Evolutionary conservation across 2,888 invertebrate species (phyloP).

Genomic region (Synanthedon formicaeformis): DNA sequence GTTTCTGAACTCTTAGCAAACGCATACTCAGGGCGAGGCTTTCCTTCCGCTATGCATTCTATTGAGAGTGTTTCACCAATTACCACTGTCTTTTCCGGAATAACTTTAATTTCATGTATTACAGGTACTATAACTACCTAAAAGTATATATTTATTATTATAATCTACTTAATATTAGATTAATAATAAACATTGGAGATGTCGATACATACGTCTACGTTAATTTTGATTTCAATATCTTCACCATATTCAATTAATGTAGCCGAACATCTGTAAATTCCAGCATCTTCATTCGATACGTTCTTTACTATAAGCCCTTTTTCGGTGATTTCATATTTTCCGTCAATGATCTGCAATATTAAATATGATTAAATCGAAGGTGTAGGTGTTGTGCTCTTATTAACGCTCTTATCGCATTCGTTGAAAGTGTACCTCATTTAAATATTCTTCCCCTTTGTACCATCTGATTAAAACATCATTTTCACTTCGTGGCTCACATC

Average conservation of each 20-base stretch:
- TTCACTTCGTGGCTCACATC: constrained; percentile 37
- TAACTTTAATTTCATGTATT: constrained; percentile 22
- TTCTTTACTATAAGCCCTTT: constrained; percentile 29
- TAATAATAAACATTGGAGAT: no score
- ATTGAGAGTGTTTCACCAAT: constrained; percentile 27
- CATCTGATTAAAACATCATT: constrained; percentile 29
- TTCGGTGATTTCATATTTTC: constrained; percentile 29
- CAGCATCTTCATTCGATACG: constrained; percentile 23
- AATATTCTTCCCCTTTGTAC: constrained; percentile 28
- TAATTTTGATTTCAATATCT: constrained; percentile 20
- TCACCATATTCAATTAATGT: constrained; percentile 21
- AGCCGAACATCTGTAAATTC: constrained; percentile 26
- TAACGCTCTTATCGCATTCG: not conserved
- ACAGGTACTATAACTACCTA: constrained; percentile 39
- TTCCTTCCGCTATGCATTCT: constrained; percentile 39
- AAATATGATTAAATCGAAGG: not conserved
- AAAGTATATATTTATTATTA: not conserved
- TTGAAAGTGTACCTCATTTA: constrained; percentile 17
- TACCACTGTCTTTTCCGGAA: constrained; percentile 21
- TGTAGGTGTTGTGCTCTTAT: no score
- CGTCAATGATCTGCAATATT: constrained; percentile 26
- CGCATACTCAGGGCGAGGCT: constrained; percentile 33
- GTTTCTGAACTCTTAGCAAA: constrained; percentile 33
- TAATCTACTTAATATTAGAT: not conserved
- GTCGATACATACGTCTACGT: constrained; percentile 18